Conservation (phyloP, 2,888 invertebrate species). For the Leptothorax acervorum region DNA sequence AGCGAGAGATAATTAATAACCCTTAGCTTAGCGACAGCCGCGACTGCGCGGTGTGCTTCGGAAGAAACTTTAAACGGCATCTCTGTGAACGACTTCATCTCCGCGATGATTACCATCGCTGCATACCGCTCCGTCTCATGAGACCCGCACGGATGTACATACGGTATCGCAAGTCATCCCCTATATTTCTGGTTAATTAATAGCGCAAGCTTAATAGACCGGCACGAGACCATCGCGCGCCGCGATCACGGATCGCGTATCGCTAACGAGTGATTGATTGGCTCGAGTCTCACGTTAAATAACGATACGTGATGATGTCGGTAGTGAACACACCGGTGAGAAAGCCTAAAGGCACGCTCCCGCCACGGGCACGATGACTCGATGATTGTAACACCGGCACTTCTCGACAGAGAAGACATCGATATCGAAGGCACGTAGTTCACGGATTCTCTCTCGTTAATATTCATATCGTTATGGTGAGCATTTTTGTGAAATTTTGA, state of each 20-base stretch:
- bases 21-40: conserved; percentile 4
- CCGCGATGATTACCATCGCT: conserved; percentile 31
- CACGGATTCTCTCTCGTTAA: neutral
- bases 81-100: conserved; percentile 55
- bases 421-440: conserved; percentile 1
- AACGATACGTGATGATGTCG: conserved; percentile 71
- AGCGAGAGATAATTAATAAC: conserved; percentile 53
- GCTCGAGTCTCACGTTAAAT: conserved; percentile 65
- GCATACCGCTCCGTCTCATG: conserved; percentile 19
- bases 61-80: conserved; percentile 49
- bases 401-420: neutral
- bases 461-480: neutral
- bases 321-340: conserved; percentile 45
- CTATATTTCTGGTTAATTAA: conserved; percentile 74
- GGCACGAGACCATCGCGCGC: conserved; percentile 66
- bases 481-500: neutral
- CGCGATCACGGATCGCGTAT: conserved; percentile 67
- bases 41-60: conserved; percentile 5
- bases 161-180: conserved; percentile 72
- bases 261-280: conserved; percentile 76
- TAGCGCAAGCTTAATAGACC: conserved; percentile 73
- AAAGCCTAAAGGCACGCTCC: conserved; percentile 45
- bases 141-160: conserved; percentile 10
- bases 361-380: conserved; percentile 37
- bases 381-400: conserved; percentile 27